Evolutionary conservation across 2,113 vertebrate genomes (phyloP).

Genomic region (Gopherus evgoodei): DNA sequence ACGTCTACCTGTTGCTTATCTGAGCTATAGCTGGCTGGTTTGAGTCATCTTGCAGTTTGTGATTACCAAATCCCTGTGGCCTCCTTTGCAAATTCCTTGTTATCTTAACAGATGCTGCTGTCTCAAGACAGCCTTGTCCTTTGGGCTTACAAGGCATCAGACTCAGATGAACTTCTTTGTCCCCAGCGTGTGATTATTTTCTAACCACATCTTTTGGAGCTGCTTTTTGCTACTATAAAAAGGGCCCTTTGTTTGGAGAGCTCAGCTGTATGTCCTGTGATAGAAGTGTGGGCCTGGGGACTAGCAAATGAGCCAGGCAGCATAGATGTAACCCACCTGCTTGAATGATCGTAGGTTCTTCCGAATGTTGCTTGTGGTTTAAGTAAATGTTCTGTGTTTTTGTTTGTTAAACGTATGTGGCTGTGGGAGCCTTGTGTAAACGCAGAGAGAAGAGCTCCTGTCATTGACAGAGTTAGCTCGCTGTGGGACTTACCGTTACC

Average conservation of each 20-base stretch:
- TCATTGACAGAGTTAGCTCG: rapidly evolving
- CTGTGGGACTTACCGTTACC: rapidly evolving
- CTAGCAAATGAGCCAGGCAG: rapidly evolving
- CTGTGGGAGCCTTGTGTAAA: background rate
- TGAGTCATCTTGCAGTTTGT: background rate
- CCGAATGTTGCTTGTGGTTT: rapidly evolving
- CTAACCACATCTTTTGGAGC: background rate
- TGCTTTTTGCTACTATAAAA: background rate
- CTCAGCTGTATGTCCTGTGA: background rate
- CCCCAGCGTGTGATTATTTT: background rate
- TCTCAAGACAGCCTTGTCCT: background rate
- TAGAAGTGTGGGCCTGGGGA: rapidly evolving
- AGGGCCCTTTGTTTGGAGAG: background rate
- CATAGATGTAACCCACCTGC: rapidly evolving
- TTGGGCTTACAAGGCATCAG: background rate
- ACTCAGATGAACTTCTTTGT: background rate
- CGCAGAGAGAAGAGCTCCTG: background rate
- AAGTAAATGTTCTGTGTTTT: rapidly evolving
- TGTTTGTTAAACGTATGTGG: rapidly evolving
- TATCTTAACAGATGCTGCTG: background rate
- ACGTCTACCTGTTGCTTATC: background rate
- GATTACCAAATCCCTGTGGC: background rate
- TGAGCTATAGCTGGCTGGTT: background rate
- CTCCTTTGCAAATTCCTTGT: background rate
- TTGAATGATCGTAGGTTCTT: rapidly evolving